phyloP scores from a whole-genome alignment of 2,113 vertebrate genomes.

The Pandion haliaetus region DNA sequence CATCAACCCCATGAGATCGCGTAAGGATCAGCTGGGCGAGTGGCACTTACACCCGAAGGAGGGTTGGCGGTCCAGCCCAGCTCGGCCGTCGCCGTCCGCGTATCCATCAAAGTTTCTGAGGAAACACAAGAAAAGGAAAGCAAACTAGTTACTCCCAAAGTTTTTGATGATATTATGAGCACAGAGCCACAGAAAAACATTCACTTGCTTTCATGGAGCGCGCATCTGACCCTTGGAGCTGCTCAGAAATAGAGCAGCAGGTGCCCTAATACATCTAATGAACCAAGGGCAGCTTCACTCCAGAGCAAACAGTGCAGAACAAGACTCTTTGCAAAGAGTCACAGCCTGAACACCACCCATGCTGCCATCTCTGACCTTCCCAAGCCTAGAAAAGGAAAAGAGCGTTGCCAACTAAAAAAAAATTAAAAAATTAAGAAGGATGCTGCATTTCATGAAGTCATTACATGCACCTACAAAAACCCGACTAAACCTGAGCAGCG shows the following conservation, averaged over 20 bases:
- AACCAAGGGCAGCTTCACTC: not conserved
- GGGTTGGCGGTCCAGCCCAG: conserved; percentile 98
- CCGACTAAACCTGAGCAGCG: rapidly evolving
- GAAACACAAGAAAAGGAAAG: conserved; percentile 45
- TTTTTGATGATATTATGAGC: not conserved
- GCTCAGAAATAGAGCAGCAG: not conserved
- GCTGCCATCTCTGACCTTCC: not conserved
- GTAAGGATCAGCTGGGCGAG: not conserved
- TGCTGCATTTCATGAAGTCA: not conserved
- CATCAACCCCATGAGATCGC: rapidly evolving
- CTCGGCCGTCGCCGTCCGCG: conserved; percentile 95
- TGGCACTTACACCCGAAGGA: conserved; percentile 90
- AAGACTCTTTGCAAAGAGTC: not conserved
- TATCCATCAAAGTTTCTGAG: conserved; percentile 97
- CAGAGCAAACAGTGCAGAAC: rapidly evolving
- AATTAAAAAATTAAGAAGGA: not conserved
- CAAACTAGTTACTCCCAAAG: not conserved
- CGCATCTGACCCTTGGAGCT: not conserved
- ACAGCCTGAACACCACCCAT: not conserved
- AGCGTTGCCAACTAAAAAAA: not conserved
- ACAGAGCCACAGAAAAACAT: not conserved
- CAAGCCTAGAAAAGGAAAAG: not conserved
- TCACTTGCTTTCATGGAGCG: rapidly evolving
- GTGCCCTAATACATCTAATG: not conserved
- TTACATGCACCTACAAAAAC: not conserved